These are phyloP conservation scores for Cremastinae sp. DNA, from an alignment of 2,888 invertebrate species.

Conservation along the genomic window DNA sequence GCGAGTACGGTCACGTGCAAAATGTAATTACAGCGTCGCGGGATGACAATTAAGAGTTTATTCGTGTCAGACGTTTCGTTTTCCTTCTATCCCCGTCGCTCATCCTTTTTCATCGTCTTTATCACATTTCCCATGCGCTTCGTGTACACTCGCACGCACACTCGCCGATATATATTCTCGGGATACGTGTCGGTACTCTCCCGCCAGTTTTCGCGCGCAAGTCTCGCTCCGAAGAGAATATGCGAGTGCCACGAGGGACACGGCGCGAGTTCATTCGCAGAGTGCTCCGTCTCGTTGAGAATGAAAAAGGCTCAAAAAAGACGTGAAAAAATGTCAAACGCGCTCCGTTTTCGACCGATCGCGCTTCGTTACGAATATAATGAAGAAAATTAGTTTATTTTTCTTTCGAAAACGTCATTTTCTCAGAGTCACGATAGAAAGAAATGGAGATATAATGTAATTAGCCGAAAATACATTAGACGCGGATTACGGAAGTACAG, in stretches of 20 bases:
- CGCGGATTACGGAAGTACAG: not conserved
- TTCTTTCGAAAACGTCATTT: too few relatives aligned
- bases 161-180: slow-evolving; percentile 18
- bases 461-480: not conserved
- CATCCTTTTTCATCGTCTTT: not conserved
- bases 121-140: slow-evolving; percentile 15
- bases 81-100: slow-evolving; percentile 42
- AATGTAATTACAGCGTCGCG: slow-evolving; percentile 68
- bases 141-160: slow-evolving; percentile 15
- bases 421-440: too few relatives aligned
- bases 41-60: slow-evolving; percentile 73
- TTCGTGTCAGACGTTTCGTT: slow-evolving; percentile 66
- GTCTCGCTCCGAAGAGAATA: slow-evolving; percentile 30
- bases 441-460: not conserved
- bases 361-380: not conserved
- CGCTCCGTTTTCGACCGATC: too few relatives aligned
- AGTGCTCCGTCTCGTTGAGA: too few relatives aligned
- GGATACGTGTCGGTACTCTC: slow-evolving; percentile 45
- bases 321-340: too few relatives aligned
- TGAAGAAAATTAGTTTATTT: not conserved
- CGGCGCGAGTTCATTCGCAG: too few relatives aligned
- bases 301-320: too few relatives aligned
- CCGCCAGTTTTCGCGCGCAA: slow-evolving; percentile 58
- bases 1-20: slow-evolving; percentile 65
- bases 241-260: not conserved